Percentiles rank a stretch among this genome's conserved stretches.
phyloP scores from a whole-genome alignment of 2,113 vertebrate genomes.

The Neoarius graeffei region DNA sequence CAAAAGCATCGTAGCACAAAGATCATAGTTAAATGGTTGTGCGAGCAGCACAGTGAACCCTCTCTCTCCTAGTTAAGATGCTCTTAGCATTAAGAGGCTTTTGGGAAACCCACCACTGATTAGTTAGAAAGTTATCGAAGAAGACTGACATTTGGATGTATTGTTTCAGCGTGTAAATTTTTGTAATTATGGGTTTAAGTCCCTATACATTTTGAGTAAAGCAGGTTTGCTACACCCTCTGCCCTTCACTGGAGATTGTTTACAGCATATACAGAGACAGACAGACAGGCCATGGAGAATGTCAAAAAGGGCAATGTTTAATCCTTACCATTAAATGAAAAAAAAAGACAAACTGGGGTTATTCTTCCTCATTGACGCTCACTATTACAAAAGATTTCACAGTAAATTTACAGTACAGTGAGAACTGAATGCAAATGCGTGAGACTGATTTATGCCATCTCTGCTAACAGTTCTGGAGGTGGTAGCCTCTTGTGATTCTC shows the following conservation, averaged over 20 bases:
- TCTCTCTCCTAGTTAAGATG: too few relatives aligned
- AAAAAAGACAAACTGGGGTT: neutral
- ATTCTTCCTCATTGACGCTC: neutral
- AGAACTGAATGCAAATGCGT: neutral
- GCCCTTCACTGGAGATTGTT: neutral
- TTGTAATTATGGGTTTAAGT: neutral
- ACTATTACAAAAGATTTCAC: neutral
- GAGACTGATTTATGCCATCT: neutral
- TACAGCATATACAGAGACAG: neutral
- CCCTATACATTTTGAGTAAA: neutral
- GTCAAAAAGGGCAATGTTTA: neutral
- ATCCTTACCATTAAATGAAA: neutral
- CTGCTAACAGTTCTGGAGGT: neutral
- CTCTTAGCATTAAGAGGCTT: too few relatives aligned
- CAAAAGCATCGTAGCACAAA: too few relatives aligned
- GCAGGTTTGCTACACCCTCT: neutral
- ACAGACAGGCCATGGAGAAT: neutral
- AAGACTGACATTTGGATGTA: neutral
- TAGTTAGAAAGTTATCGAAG: neutral
- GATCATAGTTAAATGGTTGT: too few relatives aligned
- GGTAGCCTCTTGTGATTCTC: neutral
- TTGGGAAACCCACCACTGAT: too few relatives aligned
- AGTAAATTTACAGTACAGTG: neutral
- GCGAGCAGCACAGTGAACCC: too few relatives aligned
- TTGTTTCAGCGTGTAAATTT: neutral